Evolutionary conservation across 2,888 invertebrate species (phyloP).

Genomic region (Perizoma flavofasciatum): DNA sequence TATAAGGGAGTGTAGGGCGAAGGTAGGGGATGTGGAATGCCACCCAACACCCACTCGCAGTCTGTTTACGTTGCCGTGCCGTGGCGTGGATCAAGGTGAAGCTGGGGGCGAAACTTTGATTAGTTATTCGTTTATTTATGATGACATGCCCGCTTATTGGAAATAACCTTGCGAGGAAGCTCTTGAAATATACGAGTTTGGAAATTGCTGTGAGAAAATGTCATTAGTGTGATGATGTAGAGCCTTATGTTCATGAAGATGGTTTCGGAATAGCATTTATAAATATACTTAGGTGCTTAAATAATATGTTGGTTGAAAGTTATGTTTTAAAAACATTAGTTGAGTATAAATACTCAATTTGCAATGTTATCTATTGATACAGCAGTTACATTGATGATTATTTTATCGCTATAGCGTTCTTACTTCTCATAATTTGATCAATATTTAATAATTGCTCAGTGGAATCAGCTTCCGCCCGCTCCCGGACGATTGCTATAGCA

Average conservation of each 20-base stretch:
- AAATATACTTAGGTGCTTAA: no score
- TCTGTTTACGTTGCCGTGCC: constrained; percentile 71
- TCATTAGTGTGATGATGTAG: neutral
- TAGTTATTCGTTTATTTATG: constrained; percentile 68
- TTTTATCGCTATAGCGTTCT: constrained; percentile 19
- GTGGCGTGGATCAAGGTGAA: constrained; percentile 64
- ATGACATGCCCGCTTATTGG: constrained; percentile 53
- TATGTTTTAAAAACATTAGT: no score
- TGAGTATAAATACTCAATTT: no score
- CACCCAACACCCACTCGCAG: constrained; percentile 51
- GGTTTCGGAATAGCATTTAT: no score
- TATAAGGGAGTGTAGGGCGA: constrained; percentile 29
- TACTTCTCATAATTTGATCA: constrained; percentile 28
- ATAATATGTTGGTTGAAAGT: no score
- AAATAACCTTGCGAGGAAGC: constrained; percentile 19
- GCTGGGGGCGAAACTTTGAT: constrained; percentile 65
- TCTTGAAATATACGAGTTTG: constrained; percentile 10
- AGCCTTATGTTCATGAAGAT: no score
- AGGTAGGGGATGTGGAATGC: constrained; percentile 34
- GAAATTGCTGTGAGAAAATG: neutral
- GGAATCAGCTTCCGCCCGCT: constrained; percentile 52
- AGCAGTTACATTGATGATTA: constrained; percentile 23
- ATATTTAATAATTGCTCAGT: constrained; percentile 29
- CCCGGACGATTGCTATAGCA: constrained; percentile 60
- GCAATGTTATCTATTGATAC: neutral